A percentile compares a stretch with the other conserved stretches of the same genome.
These are phyloP conservation scores for Drosophila infuscata DNA, from an alignment of 2,888 invertebrate species.

Conservation along the genomic window DNA sequence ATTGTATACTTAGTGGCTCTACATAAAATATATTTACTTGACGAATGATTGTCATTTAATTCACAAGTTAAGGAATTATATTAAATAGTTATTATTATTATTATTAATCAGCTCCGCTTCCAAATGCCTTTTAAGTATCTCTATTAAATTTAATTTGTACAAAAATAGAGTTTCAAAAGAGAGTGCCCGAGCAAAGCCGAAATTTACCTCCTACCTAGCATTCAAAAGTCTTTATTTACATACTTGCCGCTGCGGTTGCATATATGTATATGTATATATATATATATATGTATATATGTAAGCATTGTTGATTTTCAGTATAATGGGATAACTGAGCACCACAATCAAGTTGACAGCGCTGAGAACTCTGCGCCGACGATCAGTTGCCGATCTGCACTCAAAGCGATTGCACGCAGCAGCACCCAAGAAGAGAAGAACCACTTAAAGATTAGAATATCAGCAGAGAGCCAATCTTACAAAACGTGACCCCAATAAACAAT, in stretches of 20 bases:
- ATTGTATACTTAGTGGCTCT: background rate
- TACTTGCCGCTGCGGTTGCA: background rate
- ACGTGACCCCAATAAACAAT: slow-evolving; percentile 41
- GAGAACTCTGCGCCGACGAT: slow-evolving; percentile 2
- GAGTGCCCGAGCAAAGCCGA: background rate
- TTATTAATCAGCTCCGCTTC: no score
- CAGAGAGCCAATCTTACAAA: background rate
- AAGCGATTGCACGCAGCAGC: slow-evolving; percentile 26
- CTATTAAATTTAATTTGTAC: no score
- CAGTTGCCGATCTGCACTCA: slow-evolving; percentile 32
- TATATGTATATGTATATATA: background rate
- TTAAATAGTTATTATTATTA: no score
- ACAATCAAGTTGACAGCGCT: background rate
- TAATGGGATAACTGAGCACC: background rate
- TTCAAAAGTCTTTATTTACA: background rate
- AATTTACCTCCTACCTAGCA: background rate
- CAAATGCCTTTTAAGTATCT: no score
- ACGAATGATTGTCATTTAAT: background rate
- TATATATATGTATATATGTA: background rate
- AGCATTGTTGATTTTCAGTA: background rate
- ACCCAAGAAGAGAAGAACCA: background rate
- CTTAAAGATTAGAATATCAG: background rate
- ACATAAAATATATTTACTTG: background rate
- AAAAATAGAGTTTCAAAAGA: background rate
- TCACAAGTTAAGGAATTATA: background rate